Evolutionary conservation across 2,113 vertebrate species (phyloP).

Genomic region (Epinephelus moara): DNA sequence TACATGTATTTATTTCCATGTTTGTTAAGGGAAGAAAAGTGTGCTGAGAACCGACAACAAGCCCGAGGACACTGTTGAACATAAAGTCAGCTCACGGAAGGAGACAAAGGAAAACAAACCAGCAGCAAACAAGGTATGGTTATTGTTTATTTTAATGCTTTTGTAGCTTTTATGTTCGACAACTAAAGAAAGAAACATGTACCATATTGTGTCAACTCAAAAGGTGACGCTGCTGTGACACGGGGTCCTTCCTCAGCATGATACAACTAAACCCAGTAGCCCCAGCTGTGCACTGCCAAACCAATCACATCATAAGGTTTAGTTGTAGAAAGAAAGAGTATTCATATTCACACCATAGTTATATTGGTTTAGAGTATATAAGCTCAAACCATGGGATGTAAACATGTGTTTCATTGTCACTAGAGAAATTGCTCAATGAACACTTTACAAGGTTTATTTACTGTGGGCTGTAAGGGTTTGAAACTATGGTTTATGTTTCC

Average conservation of each 20-base stretch:
- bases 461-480: neutral
- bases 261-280: neutral
- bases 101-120: constrained; percentile 85
- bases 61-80: constrained; percentile 61
- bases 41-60: constrained; percentile 75
- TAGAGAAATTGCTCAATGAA: neutral
- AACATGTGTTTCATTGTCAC: neutral
- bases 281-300: neutral
- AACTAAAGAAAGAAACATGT: neutral
- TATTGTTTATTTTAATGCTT: neutral
- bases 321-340: neutral
- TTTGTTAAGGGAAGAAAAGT: constrained; percentile 73
- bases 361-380: neutral
- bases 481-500: neutral
- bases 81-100: constrained; percentile 35
- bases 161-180: rapidly evolving
- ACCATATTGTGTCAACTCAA: neutral
- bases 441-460: neutral
- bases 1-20: neutral
- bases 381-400: neutral
- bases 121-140: constrained; percentile 55
- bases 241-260: neutral
- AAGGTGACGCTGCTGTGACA: neutral
- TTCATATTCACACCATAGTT: neutral
- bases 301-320: neutral